Base-by-base conservation (phyloP, 2,113 vertebrate species). In the Donacobius atricapilla region DNA sequence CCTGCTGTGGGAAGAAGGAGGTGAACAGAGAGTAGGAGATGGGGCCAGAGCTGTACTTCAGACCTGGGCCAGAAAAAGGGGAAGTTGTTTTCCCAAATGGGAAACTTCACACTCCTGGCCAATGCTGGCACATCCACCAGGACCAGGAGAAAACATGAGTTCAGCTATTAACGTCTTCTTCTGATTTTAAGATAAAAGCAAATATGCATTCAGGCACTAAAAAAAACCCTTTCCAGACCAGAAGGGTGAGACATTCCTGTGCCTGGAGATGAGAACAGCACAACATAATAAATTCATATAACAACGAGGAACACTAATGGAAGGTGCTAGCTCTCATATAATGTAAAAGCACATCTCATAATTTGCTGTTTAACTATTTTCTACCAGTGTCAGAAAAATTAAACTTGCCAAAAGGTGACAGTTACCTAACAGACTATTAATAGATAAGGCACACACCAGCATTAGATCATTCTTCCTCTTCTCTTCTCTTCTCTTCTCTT, bases 51-150 rank as follows among this genome's bases (percentile, higher is more conserved):
- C 24, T 77, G 40, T 15, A 6, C 31, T 16, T 48, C 13, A 1
- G 35, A 51, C 27, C 30, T 35, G 45, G 30, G 25, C 12, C 23
- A 18, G 35, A 25, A 57, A 63, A 56, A 14, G 18, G 16, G 3
- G 9, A 78, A 56, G 19, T 11, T 1, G 0, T 64, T 39, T 71
- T 40, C 39, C 39, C 30, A 42, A 11, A 13, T 2, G 10, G 23
- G 39, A 33, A 63, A 57, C 40, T 42, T 44, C 17, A 28, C 7
- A 2, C 12, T 40, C 15, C 22, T 28, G 3, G 33, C 35, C 0
- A 0, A n/a, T 0, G 0, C 23, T 28, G 44, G 33, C 68, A 37
- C 1, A 0, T 44, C 37, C 50, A 30, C 10, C 14, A 3, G 7
- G 35, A 44, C 17, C 30, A 50, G 66, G 15, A 75, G 8, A 56